Evolutionary conservation across 2,113 vertebrate genomes (phyloP).

Genomic region (Odontophorus gujanensis): DNA sequence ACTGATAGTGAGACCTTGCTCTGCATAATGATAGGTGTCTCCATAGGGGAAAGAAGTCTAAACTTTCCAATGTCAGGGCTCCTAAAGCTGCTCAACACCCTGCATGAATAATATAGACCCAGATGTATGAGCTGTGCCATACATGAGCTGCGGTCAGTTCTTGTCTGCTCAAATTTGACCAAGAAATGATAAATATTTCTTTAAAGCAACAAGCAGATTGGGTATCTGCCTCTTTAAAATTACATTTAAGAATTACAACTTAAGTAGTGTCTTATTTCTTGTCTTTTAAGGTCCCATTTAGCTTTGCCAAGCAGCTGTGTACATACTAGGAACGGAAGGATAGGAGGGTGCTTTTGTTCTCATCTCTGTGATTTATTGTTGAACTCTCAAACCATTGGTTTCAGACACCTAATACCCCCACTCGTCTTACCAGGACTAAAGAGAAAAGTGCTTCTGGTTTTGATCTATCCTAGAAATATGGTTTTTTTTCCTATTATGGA

Average conservation of each 20-base stretch:
- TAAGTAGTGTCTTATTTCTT: background rate
- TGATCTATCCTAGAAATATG: slow-evolving; percentile 56
- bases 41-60: background rate
- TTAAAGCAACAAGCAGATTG: background rate
- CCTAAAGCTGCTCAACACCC: background rate
- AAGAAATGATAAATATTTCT: background rate
- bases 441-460: slow-evolving; percentile 53
- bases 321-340: background rate
- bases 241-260: slow-evolving; percentile 1
- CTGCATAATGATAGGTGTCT: background rate
- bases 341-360: slow-evolving; percentile 5
- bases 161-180: background rate
- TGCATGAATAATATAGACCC: background rate
- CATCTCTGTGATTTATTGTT: slow-evolving; percentile 37
- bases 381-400: background rate
- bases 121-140: background rate
- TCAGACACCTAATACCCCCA: slow-evolving; percentile 30
- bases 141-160: background rate
- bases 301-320: slow-evolving; percentile 23
- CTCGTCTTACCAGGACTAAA: slow-evolving; percentile 29
- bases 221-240: background rate
- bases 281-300: slow-evolving; percentile 24
- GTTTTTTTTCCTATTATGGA: slow-evolving; percentile 51
- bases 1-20: background rate
- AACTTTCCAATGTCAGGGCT: background rate